Base-by-base conservation (phyloP, 2,797 vertebrate species). In the Lagorchestes hirsutus region DNA sequence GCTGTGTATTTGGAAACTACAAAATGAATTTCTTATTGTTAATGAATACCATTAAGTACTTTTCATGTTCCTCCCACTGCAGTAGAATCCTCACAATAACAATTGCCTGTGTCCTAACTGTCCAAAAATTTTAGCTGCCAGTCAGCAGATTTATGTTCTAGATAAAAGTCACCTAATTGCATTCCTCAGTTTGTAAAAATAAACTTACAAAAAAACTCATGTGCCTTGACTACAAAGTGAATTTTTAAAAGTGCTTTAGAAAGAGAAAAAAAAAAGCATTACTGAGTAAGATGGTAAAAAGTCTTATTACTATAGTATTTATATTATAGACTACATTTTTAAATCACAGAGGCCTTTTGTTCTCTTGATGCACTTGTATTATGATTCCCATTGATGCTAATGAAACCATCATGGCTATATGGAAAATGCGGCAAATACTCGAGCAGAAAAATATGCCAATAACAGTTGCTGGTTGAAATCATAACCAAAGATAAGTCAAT, bases 121-220 rank as follows among this genome's bases (percentile, higher is more conserved):
- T 95, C 54, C 93, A 95, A 96, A 97, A 4, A 93, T 87, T 96
- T 90, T 50, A 74, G n/a, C 54, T 87, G 90, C 94, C 95, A 97
- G 94, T 95, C 93, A 96, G 94, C 58, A 98, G 97, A 97, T 97
- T 96, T 96, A 55, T 82, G 54, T 96, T 97, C 96, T 97, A 97
- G 98, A 96, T 96, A 94, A 98, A 97, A 98, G 82, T 94, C 94
- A 95, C 93, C 95, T 98, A 97, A 95, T 93, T 97, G 95, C 97
- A 97, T 98, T 97, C 95, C 93, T 97, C 92, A 28, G 90, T 97
- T 96, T 94, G 97, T 97, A 97, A 95, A 98, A 97, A 97, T 97
- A 98, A 98, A 97, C 96, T 92, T 96, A 18, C 0, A 92, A 16
- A 96, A 59, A 97, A 97, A 55, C 90, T 90, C 92, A 94, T 95